Evolutionary conservation across 2,888 invertebrate genomes (phyloP).

Genomic region (Hofmannophila pseudospretella): DNA sequence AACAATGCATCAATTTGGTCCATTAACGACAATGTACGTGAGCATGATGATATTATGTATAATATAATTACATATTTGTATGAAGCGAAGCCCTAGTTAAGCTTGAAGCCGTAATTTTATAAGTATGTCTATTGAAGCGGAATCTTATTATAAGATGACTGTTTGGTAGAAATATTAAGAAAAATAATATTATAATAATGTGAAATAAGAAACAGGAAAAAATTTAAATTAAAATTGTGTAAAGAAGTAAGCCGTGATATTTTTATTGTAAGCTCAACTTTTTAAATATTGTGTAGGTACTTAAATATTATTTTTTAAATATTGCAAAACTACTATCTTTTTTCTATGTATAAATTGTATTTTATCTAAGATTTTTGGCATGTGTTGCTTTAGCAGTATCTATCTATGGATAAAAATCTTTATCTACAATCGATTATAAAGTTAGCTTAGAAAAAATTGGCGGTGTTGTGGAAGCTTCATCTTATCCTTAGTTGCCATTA

Average conservation of each 20-base stretch:
- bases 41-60: constrained; percentile 18
- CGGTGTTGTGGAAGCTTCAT: constrained; percentile 51
- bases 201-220: constrained; percentile 6
- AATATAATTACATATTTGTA: constrained; percentile 23
- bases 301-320: no score
- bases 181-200: constrained; percentile 24
- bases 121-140: background rate
- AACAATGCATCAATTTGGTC: constrained; percentile 21
- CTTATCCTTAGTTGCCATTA: constrained; percentile 48
- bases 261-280: constrained; percentile 1
- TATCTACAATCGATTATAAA: constrained; percentile 29
- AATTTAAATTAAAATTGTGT: constrained; percentile 16
- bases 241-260: constrained; percentile 13
- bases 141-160: background rate
- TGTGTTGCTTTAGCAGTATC: constrained; percentile 34
- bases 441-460: constrained; percentile 43
- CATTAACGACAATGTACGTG: constrained; percentile 23
- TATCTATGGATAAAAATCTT: constrained; percentile 23
- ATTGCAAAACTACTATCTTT: no score
- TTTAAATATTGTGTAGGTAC: background rate
- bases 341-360: no score
- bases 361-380: no score
- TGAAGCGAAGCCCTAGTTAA: constrained; percentile 40
- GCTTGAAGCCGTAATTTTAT: constrained; percentile 7
- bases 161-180: constrained; percentile 2